These are phyloP conservation scores for Caerostris extrusa DNA, from an alignment of 1,140 invertebrate species.

Conservation along the genomic window DNA sequence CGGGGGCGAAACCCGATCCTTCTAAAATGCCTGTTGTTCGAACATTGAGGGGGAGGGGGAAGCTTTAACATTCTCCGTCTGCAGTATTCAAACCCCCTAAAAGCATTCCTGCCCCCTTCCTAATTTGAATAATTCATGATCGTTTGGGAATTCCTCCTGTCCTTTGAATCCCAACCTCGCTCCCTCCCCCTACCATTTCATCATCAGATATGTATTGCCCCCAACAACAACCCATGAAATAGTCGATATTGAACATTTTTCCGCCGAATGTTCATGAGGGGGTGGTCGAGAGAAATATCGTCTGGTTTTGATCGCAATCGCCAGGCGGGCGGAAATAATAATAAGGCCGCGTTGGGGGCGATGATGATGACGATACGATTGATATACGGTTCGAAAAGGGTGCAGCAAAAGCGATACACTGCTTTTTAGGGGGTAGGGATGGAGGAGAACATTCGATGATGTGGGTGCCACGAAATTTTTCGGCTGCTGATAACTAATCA, in stretches of 20 bases:
- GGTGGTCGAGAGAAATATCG: background rate
- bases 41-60: no score
- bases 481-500: constrained; percentile 14
- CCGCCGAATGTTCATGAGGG: background rate
- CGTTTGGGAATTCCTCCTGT: background rate
- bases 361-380: constrained; percentile 38
- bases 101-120: no score
- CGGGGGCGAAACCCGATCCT: no score
- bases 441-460: background rate
- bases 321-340: constrained; percentile 24
- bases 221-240: background rate
- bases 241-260: constrained; percentile 18
- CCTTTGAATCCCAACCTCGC: background rate
- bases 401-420: no score
- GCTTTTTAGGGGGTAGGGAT: background rate
- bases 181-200: no score
- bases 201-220: constrained; percentile 57
- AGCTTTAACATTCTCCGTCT: no score
- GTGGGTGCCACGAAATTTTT: background rate
- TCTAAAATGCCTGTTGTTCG: constrained; percentile 7
- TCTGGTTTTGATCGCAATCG: constrained; percentile 53
- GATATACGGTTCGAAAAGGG: background rate
- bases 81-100: background rate
- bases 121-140: constrained; percentile 61
- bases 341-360: constrained; percentile 6